Percentiles rank a stretch among this genome's conserved stretches.
These are phyloP conservation scores for Conistra vaccinii DNA, from an alignment of 2,888 invertebrate genomes.

Conservation along the genomic window DNA sequence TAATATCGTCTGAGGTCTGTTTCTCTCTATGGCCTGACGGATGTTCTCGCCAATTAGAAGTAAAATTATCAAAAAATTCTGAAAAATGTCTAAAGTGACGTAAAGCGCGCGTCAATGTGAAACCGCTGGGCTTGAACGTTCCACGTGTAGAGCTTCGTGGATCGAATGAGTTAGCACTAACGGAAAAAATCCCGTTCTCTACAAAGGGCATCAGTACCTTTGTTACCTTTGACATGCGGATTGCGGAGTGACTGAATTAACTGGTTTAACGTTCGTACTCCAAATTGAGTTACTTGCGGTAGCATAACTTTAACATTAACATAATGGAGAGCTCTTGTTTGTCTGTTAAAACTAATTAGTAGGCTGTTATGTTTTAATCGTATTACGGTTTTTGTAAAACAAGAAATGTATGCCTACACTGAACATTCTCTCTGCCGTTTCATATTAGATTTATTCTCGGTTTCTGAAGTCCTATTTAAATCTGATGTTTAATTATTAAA, in stretches of 20 bases:
- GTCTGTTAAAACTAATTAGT: conserved; percentile 43
- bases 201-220: conserved; percentile 31
- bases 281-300: conserved; percentile 33
- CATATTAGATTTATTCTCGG: background rate
- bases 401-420: no score
- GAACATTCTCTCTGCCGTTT: background rate
- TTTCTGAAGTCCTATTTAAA: background rate
- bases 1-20: no score
- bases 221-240: conserved; percentile 45
- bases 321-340: conserved; percentile 43
- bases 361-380: background rate
- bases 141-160: no score
- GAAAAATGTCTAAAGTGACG: no score
- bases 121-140: no score
- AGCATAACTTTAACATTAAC: conserved; percentile 35
- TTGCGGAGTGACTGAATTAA: conserved; percentile 23
- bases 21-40: no score
- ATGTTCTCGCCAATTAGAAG: no score
- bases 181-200: background rate
- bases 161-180: conserved; percentile 5
- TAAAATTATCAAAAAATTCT: no score
- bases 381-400: background rate
- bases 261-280: conserved; percentile 9
- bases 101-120: no score
- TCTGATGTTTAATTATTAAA: background rate